phyloP scores from a whole-genome alignment of 2,797 vertebrate species.

The Microctenopoma steveboyesi region DNA sequence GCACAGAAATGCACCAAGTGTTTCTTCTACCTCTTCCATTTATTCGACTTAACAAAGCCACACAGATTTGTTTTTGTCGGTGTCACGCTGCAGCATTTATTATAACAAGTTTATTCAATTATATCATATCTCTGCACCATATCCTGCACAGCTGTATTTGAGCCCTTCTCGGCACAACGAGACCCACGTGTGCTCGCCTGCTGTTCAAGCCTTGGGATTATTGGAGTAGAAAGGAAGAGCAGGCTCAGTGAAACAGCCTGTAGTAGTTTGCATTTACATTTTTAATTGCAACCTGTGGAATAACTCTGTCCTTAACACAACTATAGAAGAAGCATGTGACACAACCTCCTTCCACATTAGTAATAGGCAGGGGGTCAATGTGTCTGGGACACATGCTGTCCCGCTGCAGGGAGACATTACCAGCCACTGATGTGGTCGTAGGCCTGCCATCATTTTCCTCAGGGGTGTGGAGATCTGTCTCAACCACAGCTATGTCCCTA shows the following conservation, averaged over 20 bases:
- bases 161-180: conserved; percentile 44
- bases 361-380: conserved; percentile 30
- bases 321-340: background rate
- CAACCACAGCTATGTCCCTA: conserved; percentile 45
- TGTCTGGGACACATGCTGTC: conserved; percentile 34
- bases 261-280: conserved; percentile 22
- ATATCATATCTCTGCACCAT: conserved; percentile 45
- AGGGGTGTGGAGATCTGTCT: conserved; percentile 40
- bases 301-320: background rate
- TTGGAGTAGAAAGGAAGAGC: conserved; percentile 37
- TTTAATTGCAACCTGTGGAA: conserved; percentile 2
- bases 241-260: conserved; percentile 19
- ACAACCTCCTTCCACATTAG: conserved; percentile 6
- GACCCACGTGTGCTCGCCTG: conserved; percentile 66
- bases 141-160: conserved; percentile 73
- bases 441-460: conserved; percentile 35
- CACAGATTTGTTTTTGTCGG: conserved; percentile 22
- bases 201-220: conserved; percentile 38
- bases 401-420: conserved; percentile 52
- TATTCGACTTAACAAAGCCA: conserved; percentile 27
- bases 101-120: conserved; percentile 47
- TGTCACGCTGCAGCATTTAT: conserved; percentile 21
- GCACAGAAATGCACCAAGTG: background rate
- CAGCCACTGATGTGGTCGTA: conserved; percentile 62
- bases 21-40: conserved; percentile 13